phyloP scores from a whole-genome alignment of 2,888 invertebrate species.

The Aelia acuminata region DNA sequence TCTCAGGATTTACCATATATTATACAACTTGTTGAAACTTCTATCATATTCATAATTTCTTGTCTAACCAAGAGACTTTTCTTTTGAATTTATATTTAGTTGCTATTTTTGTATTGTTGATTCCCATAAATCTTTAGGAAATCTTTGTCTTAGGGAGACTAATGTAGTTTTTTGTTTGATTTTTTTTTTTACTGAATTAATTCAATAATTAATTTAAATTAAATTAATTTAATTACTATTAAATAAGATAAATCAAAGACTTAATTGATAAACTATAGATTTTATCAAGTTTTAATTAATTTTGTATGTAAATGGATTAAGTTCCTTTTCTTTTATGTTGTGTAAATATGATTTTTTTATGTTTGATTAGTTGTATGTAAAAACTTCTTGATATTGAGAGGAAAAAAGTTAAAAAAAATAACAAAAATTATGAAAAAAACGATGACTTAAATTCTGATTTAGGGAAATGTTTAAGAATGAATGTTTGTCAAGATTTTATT shows the following conservation, averaged over 20 bases:
- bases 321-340: slow-evolving; percentile 58
- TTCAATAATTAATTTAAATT: slow-evolving; percentile 42
- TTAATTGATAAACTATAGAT: slow-evolving; percentile 59
- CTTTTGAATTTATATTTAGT: slow-evolving; percentile 9
- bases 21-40: slow-evolving; percentile 43
- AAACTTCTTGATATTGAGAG: slow-evolving; percentile 53
- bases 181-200: background rate
- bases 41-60: slow-evolving; percentile 25
- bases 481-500: slow-evolving; percentile 56
- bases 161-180: slow-evolving; percentile 57
- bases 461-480: slow-evolving; percentile 43
- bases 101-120: slow-evolving; percentile 43
- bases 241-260: slow-evolving; percentile 60
- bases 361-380: slow-evolving; percentile 35
- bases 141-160: slow-evolving; percentile 57
- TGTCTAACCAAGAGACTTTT: background rate
- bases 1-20: slow-evolving; percentile 53
- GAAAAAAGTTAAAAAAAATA: slow-evolving; percentile 46
- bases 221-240: too few relatives aligned
- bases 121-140: slow-evolving; percentile 59
- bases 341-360: slow-evolving; percentile 55
- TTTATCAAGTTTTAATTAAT: slow-evolving; percentile 58
- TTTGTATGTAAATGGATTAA: slow-evolving; percentile 55
- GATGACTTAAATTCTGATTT: slow-evolving; percentile 38
- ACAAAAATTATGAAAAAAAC: background rate